Base-by-base conservation (phyloP, 2,113 vertebrate species). In the Brachionichthys hirsutus region DNA sequence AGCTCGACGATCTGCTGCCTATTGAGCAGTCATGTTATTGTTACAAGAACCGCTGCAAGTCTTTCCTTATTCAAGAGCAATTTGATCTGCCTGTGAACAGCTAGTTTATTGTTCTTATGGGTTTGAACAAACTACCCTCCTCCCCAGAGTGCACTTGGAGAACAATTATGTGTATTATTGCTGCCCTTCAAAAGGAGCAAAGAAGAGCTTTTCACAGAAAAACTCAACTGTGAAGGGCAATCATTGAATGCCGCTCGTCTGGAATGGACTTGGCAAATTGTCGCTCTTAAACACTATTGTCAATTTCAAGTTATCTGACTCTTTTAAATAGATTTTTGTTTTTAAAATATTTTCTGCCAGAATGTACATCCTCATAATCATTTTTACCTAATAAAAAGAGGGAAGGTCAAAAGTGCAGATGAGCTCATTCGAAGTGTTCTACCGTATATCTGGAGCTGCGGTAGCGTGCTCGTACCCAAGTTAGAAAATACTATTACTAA, bases 1-100 rank as follows among this genome's bases (percentile, higher is more conserved):
- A 70, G 45, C 72, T 54, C 44, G 74, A 76, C 69, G 72, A 75
- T 72, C 70, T 55, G 61, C 65, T 51, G 71, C 60, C 68, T 71
- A 53, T 58, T 67, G 63, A 80, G 61, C 11, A 58, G 64, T 75
- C 18, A 20, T 47, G 54, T 60, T 52, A 61, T 58, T 76, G 74
- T 68, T 13, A 34, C 43, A 71, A 22, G 54, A 66, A 60, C 47
- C 55, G 10, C 36, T 38, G 12, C 36, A 38, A 38, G 24, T 65
- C 58, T 69, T 62, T 51, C 2, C n/a, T 46, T 14, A 51, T 24
- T 57, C 16, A 10, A 45, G 15, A 6, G 41, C 38, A 47, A 20
- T 50, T 67, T 84, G 58, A 65, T 76, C 54, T 63, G 42, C 10
- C 50, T 3, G 34, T 30, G 55, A 70, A 42, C 40, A 73, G 54